A percentile compares a stretch with the other conserved stretches of the same genome.
Conservation (phyloP, 1,140 invertebrate species). For the Dysdera silvatica region DNA sequence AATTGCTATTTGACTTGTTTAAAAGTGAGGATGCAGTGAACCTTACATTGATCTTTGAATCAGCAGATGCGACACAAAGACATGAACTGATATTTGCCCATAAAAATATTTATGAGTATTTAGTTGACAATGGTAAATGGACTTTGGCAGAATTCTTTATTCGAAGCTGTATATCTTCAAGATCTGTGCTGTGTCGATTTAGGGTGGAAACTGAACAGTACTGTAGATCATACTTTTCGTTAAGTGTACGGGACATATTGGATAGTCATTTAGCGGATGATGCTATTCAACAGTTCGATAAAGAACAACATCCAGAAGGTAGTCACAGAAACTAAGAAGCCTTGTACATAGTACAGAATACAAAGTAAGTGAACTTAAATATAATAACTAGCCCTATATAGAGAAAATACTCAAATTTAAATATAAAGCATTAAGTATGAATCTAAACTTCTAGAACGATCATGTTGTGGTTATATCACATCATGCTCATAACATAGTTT, state of each 20-base stretch:
- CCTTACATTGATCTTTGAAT: not conserved
- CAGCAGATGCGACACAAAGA: not conserved
- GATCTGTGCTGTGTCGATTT: not conserved
- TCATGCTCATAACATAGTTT: too few relatives aligned
- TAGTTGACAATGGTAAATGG: not conserved
- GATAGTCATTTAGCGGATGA: too few relatives aligned
- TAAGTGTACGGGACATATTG: not conserved
- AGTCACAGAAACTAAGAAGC: too few relatives aligned
- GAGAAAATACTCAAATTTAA: too few relatives aligned
- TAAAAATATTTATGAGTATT: not conserved
- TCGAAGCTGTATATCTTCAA: not conserved
- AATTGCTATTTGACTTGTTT: not conserved
- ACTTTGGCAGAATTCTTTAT: not conserved
- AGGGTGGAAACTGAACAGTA: not conserved
- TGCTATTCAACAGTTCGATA: too few relatives aligned
- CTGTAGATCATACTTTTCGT: not conserved
- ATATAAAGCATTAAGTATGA: too few relatives aligned
- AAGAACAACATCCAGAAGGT: too few relatives aligned
- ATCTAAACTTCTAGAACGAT: too few relatives aligned
- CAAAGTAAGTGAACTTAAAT: too few relatives aligned
- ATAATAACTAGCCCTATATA: too few relatives aligned
- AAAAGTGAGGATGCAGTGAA: not conserved
- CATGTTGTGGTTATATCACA: too few relatives aligned
- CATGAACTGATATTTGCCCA: not conserved
- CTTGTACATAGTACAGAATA: too few relatives aligned